These are phyloP conservation scores for Micromussa lordhowensis DNA, from an alignment of 92 coral and sea anemone species.

Conservation along the genomic window DNA sequence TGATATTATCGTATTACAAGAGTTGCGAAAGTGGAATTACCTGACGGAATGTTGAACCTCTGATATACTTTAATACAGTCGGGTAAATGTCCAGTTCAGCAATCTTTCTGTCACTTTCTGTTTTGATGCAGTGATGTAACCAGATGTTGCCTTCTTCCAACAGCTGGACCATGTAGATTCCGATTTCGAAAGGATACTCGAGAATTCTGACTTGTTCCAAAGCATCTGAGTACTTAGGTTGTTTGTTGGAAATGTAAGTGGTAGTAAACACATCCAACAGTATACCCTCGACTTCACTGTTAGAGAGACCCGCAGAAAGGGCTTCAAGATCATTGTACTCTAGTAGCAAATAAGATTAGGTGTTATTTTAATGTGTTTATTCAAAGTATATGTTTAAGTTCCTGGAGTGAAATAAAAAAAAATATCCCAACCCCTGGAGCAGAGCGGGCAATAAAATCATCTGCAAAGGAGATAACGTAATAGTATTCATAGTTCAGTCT, in stretches of 20 bases:
- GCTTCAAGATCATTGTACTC: conserved; percentile 22
- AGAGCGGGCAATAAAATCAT: too few relatives aligned
- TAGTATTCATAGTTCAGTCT: too few relatives aligned
- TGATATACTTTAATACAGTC: neutral
- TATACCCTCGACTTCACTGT: conserved; percentile 20
- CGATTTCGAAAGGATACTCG: neutral
- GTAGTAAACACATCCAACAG: conserved; percentile 24
- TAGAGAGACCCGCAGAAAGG: neutral
- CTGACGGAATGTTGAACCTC: neutral
- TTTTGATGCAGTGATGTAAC: neutral
- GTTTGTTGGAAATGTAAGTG: conserved; percentile 1
- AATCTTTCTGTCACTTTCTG: neutral
- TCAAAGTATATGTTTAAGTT: too few relatives aligned
- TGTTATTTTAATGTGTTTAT: neutral
- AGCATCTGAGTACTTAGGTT: neutral
- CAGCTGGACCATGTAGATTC: neutral
- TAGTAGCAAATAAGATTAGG: neutral
- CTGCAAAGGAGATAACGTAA: too few relatives aligned
- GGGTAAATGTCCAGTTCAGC: neutral
- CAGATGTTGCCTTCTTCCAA: neutral
- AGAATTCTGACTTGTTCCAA: conserved; percentile 25
- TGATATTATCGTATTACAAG: too few relatives aligned
- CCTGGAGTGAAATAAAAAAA: too few relatives aligned
- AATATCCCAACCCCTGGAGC: too few relatives aligned
- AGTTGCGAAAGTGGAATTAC: too few relatives aligned